Base-by-base conservation (phyloP, 2,113 vertebrate species). In the Dicerorhinus sumatrensis region DNA sequence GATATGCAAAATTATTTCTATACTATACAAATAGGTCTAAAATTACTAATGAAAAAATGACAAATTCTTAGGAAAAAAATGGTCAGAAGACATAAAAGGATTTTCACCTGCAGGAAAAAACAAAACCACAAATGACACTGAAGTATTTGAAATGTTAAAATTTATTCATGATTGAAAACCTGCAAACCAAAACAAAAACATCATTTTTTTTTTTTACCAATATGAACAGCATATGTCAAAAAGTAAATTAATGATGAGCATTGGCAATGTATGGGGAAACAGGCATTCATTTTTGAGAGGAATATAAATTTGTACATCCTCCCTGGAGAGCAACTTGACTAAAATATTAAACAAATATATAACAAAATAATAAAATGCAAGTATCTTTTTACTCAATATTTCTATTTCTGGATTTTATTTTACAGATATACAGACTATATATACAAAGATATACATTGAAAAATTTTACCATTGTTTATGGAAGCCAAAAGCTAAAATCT, bases 301-400 rank as follows among this genome's bases (percentile, higher is more conserved):
- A 60, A 72, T 87, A 73, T 54, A 88, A 20, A 65, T 77, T 39
- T 76, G 5, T 58, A 12, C 3, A 39, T 51, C 14, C 4, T 33
- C 9, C 72, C 79, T 70, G 25, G 36, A 95, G 3, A 77, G 17
- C 46, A 85, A 75, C 29, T 70, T 81, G 20, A 46, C 12, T 42
- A 91, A 96, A 87, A 81, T 80, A 56, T 87, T 92, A 96, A 80
- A 51, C 67, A 89, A 62, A 63, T 73, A 87, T 29, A 76, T 82
- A 73, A 14, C n/a, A 85, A 91, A 80, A 42, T 63, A 56, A 18
- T 89, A 92, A 89, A 91, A 72, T 92, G 3, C 1, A 67, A 89
- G 2, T 46, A 79, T 36, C 25, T 51, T 62, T 69, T 96, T 75
- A 56, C 11, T 27, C 21, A 51, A 9, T 80, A 75, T 82, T 92